phyloP scores from a whole-genome alignment of 2,113 vertebrate species.

The Cinclus cinclus region DNA sequence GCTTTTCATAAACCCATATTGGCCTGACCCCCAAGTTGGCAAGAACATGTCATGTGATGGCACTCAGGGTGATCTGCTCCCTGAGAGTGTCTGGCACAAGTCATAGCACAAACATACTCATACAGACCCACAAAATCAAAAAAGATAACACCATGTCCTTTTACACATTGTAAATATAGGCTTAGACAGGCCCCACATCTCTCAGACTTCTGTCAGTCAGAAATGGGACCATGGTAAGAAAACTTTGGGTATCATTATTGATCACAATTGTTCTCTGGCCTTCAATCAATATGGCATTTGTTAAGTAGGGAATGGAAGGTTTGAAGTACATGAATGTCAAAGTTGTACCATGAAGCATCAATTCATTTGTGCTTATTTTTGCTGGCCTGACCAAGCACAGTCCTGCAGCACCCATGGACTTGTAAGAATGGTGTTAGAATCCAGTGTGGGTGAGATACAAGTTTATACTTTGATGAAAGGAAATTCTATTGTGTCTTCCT shows the following conservation, averaged over 20 bases:
- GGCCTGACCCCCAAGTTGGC: background rate
- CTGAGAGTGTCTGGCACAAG: background rate
- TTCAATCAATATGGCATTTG: background rate
- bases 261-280: background rate
- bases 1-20: background rate
- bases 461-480: background rate
- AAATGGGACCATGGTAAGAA: background rate
- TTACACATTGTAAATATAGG: background rate
- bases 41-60: rapidly evolving
- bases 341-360: background rate
- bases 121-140: background rate
- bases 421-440: background rate
- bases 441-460: background rate
- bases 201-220: background rate
- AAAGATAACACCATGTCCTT: background rate
- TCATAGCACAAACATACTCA: background rate
- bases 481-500: background rate
- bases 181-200: background rate
- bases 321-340: background rate
- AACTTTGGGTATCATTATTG: background rate
- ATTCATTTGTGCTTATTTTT: background rate
- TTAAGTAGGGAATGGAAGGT: background rate
- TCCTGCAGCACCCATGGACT: background rate
- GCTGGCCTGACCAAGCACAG: background rate
- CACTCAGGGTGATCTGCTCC: background rate